Percentiles rank a stretch among this genome's conserved stretches.
Evolutionary conservation across 2,888 invertebrate species (phyloP).

Genomic region (Eristalis pertinax): DNA sequence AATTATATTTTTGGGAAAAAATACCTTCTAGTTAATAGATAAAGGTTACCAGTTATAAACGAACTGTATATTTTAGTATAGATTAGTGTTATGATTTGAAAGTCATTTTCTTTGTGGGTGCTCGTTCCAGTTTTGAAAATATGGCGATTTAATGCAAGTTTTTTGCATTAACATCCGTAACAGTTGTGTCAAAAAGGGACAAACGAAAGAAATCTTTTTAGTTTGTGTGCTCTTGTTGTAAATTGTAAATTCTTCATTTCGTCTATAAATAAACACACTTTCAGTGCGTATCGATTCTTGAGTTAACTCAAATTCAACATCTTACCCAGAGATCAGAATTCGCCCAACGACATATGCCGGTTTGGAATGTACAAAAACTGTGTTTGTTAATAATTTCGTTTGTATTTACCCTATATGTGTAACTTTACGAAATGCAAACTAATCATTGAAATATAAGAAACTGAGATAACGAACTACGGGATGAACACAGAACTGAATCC

Average conservation of each 20-base stretch:
- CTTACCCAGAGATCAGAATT: neutral
- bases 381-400: neutral
- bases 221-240: slow-evolving; percentile 18
- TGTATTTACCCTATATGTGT: neutral
- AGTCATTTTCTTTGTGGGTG: neutral
- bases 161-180: slow-evolving; percentile 26
- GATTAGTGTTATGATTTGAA: neutral
- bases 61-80: neutral
- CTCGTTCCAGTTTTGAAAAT: slow-evolving; percentile 8
- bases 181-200: neutral
- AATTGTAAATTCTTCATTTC: neutral
- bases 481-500: slow-evolving; percentile 14
- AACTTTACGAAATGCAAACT: neutral
- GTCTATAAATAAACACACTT: slow-evolving; percentile 33
- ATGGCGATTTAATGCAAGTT: slow-evolving; percentile 64
- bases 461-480: slow-evolving; percentile 21
- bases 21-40: neutral
- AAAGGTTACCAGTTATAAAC: neutral
- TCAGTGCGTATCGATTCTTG: neutral
- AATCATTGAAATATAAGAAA: slow-evolving; percentile 25
- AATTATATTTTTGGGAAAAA: slow-evolving; percentile 2
- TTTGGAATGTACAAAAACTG: slow-evolving; percentile 21
- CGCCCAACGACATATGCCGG: neutral
- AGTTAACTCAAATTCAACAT: neutral
- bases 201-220: slow-evolving; percentile 8